These are phyloP conservation scores for Phaedon cochleariae DNA, from an alignment of 2,888 invertebrate genomes.

Conservation along the genomic window DNA sequence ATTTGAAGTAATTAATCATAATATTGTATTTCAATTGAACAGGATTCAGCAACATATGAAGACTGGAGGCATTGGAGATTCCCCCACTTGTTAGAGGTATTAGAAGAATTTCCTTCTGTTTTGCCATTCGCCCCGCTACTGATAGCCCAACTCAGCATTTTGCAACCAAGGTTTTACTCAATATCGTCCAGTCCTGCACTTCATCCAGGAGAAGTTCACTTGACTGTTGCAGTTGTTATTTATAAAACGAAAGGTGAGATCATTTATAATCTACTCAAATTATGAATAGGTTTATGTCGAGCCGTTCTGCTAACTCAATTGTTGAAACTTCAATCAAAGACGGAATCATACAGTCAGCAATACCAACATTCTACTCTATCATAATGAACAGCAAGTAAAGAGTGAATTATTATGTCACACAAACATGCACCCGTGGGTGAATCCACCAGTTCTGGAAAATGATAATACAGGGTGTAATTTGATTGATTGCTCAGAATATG, in stretches of 20 bases:
- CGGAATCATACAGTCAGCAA: no score
- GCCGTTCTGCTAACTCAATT: no score
- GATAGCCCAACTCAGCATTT: conserved; percentile 80
- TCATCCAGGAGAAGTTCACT: conserved; percentile 81
- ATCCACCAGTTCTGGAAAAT: no score
- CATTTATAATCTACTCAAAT: background rate
- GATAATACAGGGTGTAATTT: no score
- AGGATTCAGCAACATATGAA: conserved; percentile 90
- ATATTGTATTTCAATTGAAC: background rate
- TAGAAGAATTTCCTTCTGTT: conserved; percentile 88
- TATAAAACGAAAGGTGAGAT: conserved; percentile 82
- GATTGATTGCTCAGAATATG: no score
- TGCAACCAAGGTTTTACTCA: conserved; percentile 94
- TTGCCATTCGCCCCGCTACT: conserved; percentile 83
- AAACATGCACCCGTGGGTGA: no score
- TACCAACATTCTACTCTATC: no score
- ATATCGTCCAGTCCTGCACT: conserved; percentile 88
- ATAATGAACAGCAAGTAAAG: no score
- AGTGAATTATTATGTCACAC: no score
- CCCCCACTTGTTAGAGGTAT: conserved; percentile 86
- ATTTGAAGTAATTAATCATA: background rate
- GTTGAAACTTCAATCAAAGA: no score
- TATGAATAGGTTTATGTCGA: no score
- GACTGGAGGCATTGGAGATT: conserved; percentile 91
- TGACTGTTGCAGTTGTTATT: conserved; percentile 91